A percentile compares a stretch with the other conserved stretches of the same genome.
Conservation (phyloP, 2,113 vertebrate genomes). For the Coturnix japonica region DNA sequence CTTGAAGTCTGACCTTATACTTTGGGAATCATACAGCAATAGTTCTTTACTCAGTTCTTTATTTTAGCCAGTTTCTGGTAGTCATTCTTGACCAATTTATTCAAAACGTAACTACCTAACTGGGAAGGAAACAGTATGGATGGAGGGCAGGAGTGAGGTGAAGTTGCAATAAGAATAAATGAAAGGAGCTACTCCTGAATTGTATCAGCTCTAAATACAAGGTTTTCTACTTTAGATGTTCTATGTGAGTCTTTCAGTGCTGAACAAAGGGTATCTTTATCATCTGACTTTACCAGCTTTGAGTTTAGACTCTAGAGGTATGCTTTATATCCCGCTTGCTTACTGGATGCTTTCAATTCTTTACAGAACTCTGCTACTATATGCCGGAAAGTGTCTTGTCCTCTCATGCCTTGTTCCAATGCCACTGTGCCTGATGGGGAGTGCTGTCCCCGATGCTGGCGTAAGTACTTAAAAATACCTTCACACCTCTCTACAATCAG, state of each 20-base stretch:
- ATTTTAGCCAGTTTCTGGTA: neutral
- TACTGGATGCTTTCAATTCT: neutral
- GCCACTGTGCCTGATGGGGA: constrained; percentile 95
- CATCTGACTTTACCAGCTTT: neutral
- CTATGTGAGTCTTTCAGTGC: neutral
- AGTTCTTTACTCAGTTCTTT: neutral
- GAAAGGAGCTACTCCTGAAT: neutral
- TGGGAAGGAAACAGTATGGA: neutral
- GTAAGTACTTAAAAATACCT: constrained; percentile 78
- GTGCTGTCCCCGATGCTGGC: constrained; percentile 94
- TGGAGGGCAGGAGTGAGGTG: neutral
- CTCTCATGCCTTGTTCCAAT: constrained; percentile 93
- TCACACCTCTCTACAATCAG: neutral
- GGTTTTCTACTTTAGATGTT: neutral
- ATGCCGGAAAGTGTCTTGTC: constrained; percentile 96
- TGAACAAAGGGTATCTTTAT: neutral
- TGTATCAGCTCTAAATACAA: neutral
- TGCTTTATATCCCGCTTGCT: neutral
- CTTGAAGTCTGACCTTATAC: constrained; percentile 20
- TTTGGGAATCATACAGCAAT: neutral
- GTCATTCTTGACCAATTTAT: neutral
- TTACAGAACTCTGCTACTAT: constrained; percentile 92
- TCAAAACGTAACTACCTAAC: neutral
- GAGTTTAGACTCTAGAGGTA: neutral
- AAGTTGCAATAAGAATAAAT: neutral